These are phyloP conservation scores for Lepidonotus clava DNA, from an alignment of 2,888 invertebrate species.

Conservation along the genomic window DNA sequence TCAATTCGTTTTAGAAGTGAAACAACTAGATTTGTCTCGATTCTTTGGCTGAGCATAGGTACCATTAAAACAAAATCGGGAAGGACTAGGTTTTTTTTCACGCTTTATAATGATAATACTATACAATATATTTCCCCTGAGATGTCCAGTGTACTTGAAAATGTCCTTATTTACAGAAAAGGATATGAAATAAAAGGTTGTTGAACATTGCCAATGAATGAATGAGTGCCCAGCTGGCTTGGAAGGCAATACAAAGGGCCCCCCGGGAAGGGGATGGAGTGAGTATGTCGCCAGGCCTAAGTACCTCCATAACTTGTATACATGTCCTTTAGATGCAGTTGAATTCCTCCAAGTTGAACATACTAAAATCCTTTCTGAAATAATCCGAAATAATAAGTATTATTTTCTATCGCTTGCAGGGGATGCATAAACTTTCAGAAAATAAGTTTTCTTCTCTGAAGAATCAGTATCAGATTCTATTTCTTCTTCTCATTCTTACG, in stretches of 20 bases:
- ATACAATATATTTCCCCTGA: not conserved
- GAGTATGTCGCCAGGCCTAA: constrained; percentile 32
- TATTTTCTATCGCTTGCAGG: too few relatives aligned
- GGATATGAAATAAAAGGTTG: constrained; percentile 48
- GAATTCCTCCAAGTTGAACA: not conserved
- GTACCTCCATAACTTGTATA: constrained; percentile 18
- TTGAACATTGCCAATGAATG: constrained; percentile 24
- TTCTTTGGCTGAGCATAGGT: too few relatives aligned
- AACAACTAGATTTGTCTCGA: not conserved
- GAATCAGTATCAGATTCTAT: too few relatives aligned
- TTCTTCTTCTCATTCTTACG: too few relatives aligned
- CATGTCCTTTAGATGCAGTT: not conserved
- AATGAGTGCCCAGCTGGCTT: constrained; percentile 44
- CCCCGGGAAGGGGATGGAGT: not conserved
- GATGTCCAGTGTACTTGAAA: constrained; percentile 47
- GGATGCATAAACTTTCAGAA: too few relatives aligned
- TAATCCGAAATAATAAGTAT: too few relatives aligned
- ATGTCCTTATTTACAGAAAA: constrained; percentile 48
- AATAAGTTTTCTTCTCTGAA: too few relatives aligned
- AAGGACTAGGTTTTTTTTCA: not conserved
- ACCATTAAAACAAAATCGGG: too few relatives aligned
- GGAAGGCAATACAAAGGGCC: constrained; percentile 21
- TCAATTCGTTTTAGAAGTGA: not conserved
- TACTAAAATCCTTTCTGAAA: too few relatives aligned
- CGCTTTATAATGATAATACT: not conserved